phyloP scores from a whole-genome alignment of 2,113 vertebrate species.

The Glareola pratincola region DNA sequence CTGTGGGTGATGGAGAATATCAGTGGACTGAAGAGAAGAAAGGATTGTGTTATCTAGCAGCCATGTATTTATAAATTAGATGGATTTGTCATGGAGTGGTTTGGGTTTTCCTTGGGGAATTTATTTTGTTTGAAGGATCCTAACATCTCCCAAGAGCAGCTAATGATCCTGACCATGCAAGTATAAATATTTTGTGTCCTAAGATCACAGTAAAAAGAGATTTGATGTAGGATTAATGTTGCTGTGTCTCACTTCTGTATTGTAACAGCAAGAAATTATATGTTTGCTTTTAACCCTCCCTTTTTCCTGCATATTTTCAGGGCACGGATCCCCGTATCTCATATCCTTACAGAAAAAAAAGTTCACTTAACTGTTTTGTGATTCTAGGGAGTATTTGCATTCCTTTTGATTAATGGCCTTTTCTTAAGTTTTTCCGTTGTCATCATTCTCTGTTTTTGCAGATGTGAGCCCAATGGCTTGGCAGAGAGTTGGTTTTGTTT shows the following conservation, averaged over 20 bases:
- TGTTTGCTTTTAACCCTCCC: background rate
- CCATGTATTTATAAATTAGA: background rate
- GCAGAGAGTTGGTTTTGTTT: background rate
- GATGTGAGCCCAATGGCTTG: background rate
- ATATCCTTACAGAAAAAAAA: background rate
- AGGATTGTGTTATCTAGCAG: background rate
- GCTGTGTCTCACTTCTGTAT: fast-evolving
- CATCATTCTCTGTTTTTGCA: background rate
- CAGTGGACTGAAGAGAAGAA: background rate
- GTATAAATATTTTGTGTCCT: background rate
- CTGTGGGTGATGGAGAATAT: background rate
- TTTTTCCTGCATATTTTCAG: background rate
- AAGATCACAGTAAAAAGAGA: background rate
- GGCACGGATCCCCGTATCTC: background rate
- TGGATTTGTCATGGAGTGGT: background rate
- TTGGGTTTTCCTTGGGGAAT: background rate
- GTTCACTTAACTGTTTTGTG: background rate
- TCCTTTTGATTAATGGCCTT: background rate
- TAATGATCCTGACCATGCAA: background rate
- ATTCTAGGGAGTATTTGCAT: background rate
- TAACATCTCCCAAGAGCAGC: background rate
- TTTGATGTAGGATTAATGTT: background rate
- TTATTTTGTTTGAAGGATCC: background rate
- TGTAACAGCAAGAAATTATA: background rate
- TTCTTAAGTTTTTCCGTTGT: background rate